phyloP scores from a whole-genome alignment of 1,140 invertebrate genomes.

The Heliconius congener region DNA sequence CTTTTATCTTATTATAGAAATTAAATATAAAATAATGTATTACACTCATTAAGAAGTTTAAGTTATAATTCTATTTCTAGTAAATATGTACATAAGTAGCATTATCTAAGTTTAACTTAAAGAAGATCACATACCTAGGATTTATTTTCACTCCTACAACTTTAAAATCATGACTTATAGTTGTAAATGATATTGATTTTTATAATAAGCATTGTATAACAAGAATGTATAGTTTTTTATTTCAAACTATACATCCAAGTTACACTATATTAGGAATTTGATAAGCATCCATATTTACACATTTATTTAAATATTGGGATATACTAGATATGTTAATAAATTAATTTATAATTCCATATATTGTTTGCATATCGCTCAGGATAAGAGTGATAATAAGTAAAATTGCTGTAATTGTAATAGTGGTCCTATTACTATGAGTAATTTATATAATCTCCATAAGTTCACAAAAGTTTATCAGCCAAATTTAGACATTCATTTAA shows the following conservation, averaged over 20 bases:
- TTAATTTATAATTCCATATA: background rate
- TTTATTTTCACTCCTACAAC: constrained; percentile 21
- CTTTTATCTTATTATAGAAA: constrained; percentile 42
- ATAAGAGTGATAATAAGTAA: background rate
- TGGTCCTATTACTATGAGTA: background rate
- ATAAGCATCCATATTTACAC: constrained; percentile 28
- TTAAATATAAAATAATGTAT: constrained; percentile 37
- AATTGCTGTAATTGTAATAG: background rate
- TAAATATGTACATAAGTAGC: constrained; percentile 45
- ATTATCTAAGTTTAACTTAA: constrained; percentile 36
- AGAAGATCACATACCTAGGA: constrained; percentile 30
- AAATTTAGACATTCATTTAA: background rate
- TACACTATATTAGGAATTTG: constrained; percentile 30
- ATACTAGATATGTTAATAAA: constrained; percentile 17
- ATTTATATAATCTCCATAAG: background rate
- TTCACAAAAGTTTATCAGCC: constrained; percentile 5
- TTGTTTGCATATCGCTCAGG: background rate
- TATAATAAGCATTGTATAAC: constrained; percentile 2
- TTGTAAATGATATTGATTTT: constrained; percentile 9
- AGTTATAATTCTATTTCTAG: constrained; percentile 36
- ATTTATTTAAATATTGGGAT: constrained; percentile 14
- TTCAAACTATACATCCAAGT: constrained; percentile 1
- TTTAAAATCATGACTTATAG: constrained; percentile 20
- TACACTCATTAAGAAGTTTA: constrained; percentile 33
- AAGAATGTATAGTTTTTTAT: background rate